Evolutionary conservation across 2,113 vertebrate species (phyloP), one percentile per base, ranked within the genome.

Genomic region (Phylloscopus trochilus): DNA sequence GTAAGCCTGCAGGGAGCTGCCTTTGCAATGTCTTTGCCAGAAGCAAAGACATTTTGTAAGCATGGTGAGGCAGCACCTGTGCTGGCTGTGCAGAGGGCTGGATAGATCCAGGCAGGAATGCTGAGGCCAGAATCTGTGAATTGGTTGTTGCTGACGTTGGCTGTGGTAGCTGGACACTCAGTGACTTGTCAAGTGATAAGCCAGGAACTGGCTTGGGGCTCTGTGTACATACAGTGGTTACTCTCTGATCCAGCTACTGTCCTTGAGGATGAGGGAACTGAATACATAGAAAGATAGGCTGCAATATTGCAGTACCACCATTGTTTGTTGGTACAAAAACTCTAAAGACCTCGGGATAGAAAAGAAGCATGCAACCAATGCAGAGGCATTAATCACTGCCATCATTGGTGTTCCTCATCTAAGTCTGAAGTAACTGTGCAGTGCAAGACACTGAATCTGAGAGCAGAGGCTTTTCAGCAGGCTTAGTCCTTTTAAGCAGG

Each of bases 21-120:
- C 39, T 92, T 92, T 77, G 83, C 59, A 70, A 15, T 74, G 81
- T 70, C 64, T 95, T 87, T 91, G 58, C 78, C 53, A 39, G 66
- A 58, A 88, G 55, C 72, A 69, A 87, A 73, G 37, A 37, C 33
- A 8, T 46, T 80, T 70, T 77, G 58, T 26, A 62, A 66, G 30
- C 49, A 1, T 20, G 23, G 46, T 56, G 53, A 33, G 26, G 70
- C 1, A 0, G 35, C 46, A 90, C 15, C 67, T 93, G 52, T 84
- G 69, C 52, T 91, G 64, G 60, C 66, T 82, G 46, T 94, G 46
- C 58, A 30, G 20, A 27, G 49, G 28, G 62, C 35, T 87, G 49
- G 49, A 28, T 51, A 55, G 53, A 69, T 60, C 66, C 51, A 58
- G 49, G 58, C 51, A 24, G 59, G 53, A 63, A 74, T 80, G 41